These are phyloP conservation scores for Cybosia mesomella DNA, from an alignment of 2,888 invertebrate species.

Conservation along the genomic window DNA sequence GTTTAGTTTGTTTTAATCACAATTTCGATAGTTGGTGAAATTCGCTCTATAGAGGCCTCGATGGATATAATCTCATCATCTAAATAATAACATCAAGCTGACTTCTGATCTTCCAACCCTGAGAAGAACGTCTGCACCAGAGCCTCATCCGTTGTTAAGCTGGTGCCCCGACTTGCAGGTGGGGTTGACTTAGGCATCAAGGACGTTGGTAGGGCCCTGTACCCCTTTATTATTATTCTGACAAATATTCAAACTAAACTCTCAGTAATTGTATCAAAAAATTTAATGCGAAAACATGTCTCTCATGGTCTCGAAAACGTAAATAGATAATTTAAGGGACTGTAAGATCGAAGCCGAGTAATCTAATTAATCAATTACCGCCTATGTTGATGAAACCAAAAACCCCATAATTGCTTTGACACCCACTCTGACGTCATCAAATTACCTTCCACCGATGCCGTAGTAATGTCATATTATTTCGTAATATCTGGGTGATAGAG, in stretches of 20 bases:
- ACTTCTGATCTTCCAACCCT: too few species aligned
- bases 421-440: neutral
- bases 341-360: neutral
- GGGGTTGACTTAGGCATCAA: too few species aligned
- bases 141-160: too few species aligned
- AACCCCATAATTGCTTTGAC: slow-evolving; percentile 1
- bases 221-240: too few species aligned
- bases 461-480: neutral
- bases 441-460: neutral
- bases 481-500: too few species aligned
- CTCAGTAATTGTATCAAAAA: neutral
- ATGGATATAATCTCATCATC: neutral
- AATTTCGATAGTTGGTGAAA: neutral
- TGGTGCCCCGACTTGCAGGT: too few species aligned
- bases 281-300: neutral
- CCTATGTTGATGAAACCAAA: slow-evolving; percentile 3
- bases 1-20: neutral
- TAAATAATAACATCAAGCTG: too few species aligned
- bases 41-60: neutral
- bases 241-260: neutral
- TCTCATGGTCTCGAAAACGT: neutral
- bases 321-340: neutral
- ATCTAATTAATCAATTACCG: neutral
- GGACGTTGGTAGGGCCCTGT: too few species aligned
- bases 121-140: too few species aligned